A percentile compares a stretch with the other conserved stretches of the same genome.
These are phyloP conservation scores for Alligator mississippiensis DNA, from an alignment of 2,113 vertebrate species.

Conservation along the genomic window DNA sequence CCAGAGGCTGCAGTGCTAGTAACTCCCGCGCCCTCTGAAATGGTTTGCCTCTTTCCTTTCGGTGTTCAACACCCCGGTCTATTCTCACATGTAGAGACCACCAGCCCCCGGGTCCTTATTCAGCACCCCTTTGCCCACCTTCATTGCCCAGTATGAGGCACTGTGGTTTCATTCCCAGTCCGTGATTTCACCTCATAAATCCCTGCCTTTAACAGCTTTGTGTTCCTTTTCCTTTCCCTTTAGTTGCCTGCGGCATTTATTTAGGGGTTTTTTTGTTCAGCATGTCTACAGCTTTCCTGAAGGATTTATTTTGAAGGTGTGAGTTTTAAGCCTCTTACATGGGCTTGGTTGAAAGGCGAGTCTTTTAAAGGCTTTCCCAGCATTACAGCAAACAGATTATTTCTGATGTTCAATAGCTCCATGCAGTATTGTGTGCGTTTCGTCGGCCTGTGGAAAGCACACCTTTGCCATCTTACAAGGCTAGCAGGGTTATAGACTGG, in stretches of 20 bases:
- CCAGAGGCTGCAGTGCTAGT: background rate
- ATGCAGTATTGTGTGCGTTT: background rate
- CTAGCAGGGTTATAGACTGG: background rate
- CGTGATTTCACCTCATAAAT: background rate
- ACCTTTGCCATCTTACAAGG: background rate
- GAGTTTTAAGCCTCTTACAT: conserved; percentile 40
- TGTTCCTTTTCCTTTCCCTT: conserved; percentile 28
- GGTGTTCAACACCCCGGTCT: background rate
- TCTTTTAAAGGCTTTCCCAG: background rate
- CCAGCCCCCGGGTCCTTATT: background rate
- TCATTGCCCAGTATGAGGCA: background rate
- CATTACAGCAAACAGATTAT: background rate
- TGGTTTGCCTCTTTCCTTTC: background rate
- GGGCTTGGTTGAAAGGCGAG: conserved; percentile 31
- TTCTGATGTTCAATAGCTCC: no score
- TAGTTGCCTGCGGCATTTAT: conserved; percentile 23
- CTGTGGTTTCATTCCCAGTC: conserved; percentile 12
- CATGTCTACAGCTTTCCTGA: background rate
- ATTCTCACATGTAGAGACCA: background rate
- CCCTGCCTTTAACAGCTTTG: background rate
- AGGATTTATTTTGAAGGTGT: conserved; percentile 42
- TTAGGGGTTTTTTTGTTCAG: background rate
- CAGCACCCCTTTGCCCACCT: background rate
- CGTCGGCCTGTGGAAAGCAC: background rate
- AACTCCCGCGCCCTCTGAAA: background rate